Conservation (phyloP, 64 coral and sea anemone genomes). For the Pocillopora verrucosa region DNA sequence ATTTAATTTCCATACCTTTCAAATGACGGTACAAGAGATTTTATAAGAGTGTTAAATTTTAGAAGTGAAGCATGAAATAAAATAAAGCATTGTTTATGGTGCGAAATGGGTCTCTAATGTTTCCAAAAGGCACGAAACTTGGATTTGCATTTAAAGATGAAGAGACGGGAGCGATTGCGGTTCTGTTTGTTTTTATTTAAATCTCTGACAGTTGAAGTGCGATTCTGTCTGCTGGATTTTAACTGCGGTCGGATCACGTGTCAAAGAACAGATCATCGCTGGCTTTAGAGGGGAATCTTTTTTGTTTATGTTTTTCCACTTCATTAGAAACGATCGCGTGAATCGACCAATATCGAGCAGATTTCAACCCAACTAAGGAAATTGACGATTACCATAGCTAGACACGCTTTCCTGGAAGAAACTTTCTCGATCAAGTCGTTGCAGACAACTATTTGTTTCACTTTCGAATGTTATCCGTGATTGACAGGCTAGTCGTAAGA, state of each 20-base stretch:
- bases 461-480: constrained; percentile 31
- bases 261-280: constrained; percentile 36
- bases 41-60: constrained; percentile 11
- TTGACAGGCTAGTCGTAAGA: constrained; percentile 2
- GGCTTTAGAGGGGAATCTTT: background rate
- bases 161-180: background rate
- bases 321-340: constrained; percentile 17
- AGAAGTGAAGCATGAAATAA: constrained; percentile 17
- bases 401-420: background rate
- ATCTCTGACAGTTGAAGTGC: background rate
- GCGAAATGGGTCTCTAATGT: background rate
- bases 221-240: constrained; percentile 37
- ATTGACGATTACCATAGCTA: constrained; percentile 8
- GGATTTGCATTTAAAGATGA: background rate
- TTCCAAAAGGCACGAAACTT: background rate
- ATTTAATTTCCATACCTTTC: constrained; percentile 30
- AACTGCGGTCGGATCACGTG: constrained; percentile 15
- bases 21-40: constrained; percentile 26
- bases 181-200: constrained; percentile 37
- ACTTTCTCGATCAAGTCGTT: background rate
- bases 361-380: constrained; percentile 28
- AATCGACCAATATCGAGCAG: background rate
- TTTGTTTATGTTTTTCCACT: constrained; percentile 6
- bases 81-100: background rate
- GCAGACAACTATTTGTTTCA: constrained; percentile 45